Evolutionary conservation across 1,140 invertebrate genomes (phyloP).

Genomic region (Eriocheir sinensis): DNA sequence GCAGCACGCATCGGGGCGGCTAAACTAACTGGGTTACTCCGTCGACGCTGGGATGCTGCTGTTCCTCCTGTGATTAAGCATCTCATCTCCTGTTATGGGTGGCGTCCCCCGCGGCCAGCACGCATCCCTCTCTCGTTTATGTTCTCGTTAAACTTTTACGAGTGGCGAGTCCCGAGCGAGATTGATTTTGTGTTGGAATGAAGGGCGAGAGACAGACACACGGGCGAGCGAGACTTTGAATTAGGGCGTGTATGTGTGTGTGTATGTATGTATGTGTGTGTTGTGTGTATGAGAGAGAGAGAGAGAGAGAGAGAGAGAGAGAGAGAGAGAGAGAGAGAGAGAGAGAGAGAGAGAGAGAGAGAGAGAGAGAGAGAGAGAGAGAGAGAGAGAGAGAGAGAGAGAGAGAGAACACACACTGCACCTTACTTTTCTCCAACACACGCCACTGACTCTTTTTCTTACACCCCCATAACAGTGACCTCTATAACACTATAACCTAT

Average conservation of each 20-base stretch:
- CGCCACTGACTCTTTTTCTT: too few species aligned
- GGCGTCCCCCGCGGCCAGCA: neutral
- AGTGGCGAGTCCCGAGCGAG: neutral
- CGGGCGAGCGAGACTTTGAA: neutral
- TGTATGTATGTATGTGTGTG: neutral
- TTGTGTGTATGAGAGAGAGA: neutral
- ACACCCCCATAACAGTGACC: too few species aligned
- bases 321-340: slow-evolving; percentile 22
- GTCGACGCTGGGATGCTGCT: neutral
- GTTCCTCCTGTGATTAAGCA: slow-evolving; percentile 13
- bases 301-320: slow-evolving; percentile 14
- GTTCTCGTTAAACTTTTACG: slow-evolving; percentile 25
- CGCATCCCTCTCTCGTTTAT: slow-evolving; percentile 21
- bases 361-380: neutral
- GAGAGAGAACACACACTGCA: too few species aligned
- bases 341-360: slow-evolving; percentile 18
- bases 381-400: too few species aligned
- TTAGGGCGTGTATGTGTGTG: neutral
- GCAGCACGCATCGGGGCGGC: too few species aligned
- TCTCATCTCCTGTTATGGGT: slow-evolving; percentile 23
- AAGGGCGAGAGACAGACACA: neutral
- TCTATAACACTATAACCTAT: too few species aligned
- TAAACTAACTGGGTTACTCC: slow-evolving; percentile 5
- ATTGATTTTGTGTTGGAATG: slow-evolving; percentile 1
- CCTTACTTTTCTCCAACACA: too few species aligned